Evolutionary conservation across 2,113 vertebrate species (phyloP), one percentile per base, ranked within the genome.

Genomic region (Apodemus speciosus): DNA sequence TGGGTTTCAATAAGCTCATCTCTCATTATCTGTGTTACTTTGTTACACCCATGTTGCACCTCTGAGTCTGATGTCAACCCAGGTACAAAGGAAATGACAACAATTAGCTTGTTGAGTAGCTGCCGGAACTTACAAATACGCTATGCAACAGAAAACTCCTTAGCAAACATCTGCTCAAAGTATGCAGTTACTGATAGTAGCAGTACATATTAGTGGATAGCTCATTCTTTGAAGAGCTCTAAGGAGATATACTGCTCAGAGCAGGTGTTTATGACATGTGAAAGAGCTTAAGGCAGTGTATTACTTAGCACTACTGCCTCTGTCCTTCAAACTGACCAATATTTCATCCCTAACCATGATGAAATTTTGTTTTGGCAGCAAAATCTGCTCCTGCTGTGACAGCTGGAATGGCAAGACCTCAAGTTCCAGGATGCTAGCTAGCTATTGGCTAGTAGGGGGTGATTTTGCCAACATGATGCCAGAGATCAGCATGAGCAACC

Each of bases 361-460:
- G 91, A 32, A 94, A 84, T 92, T 93, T 96, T 73, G 32, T 81
- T 40, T 68, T 97, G 96, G 95, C 95, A 94, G 87, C 38, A 89
- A 91, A 80, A 56, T 60, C 56, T 85, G 46, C 27, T 92, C 92
- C 84, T 89, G 94, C 86, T 95, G 91, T 89, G 92, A 56, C 95
- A 96, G 94, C 96, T 95, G 94, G 90, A 95, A 94, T 87, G 92
- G 92, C 93, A 94, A 92, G 69, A 92, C 93, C 89, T 96, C 95
- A 85, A 40, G 90, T 96, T 96, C 95, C 84, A 91, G 89, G 84
- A 91, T 14, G 0, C n/a, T 93, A 84, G 0, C n/a, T 93, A 84
- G 84, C 79, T 92, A 89, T 76, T 91, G 96, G 89, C 92, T 92
- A 46, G 25, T 76, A 68, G 88, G 80, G 86, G 51, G 3, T 92